Base-by-base conservation (phyloP, 64 coral and sea anemone genomes). In the Trachythela sp. region DNA sequence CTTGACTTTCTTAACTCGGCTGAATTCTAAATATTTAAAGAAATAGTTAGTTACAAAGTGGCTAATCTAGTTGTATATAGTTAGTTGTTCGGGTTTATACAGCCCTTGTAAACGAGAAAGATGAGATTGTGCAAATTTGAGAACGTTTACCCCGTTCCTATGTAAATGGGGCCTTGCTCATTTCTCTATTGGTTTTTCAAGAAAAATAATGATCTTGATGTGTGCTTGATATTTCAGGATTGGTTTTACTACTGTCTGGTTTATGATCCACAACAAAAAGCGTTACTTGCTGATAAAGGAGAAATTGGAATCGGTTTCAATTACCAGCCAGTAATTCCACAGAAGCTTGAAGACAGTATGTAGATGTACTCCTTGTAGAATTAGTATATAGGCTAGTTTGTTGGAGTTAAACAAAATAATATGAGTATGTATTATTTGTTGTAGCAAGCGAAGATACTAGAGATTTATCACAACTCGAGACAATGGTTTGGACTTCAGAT, bases 181-280 rank as follows among this genome's bases (percentile, higher is more conserved):
- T 37, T 8, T 58, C 52, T 54, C 29, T 30, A 13, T 54, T 2
- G 45, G 30, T 67, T 36, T 36, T 29, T 87, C 14, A 17, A 13
- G 43, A 32, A 87, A 31, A 2, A 58, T 67, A 36, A n/a, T n/a
- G n/a, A n/a, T n/a, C n/a, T n/a, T n/a, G n/a, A 41, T 52, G 0
- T 33, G 45, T 34, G 26, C 48, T 86, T 48, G 32, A 39, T 67
- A 18, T 17, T 14, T 20, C 64, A 98, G 95, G 95, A 98, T 70
- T 98, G 95, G 95, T 98, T 98, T 88, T 92, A 94, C 8, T 98
- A 98, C 77, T 98, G 94, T 60, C 43, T 98, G 39, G 95, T 98
- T 80, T 98, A 98, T 80, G 95, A 98, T 84, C 95, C 95, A 14
- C 95, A 98, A 89, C 95, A 98, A 88, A 98, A 98, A 36, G 92